Base-by-base conservation (phyloP, 2,888 invertebrate species). In the Ypsolopha sequella region DNA sequence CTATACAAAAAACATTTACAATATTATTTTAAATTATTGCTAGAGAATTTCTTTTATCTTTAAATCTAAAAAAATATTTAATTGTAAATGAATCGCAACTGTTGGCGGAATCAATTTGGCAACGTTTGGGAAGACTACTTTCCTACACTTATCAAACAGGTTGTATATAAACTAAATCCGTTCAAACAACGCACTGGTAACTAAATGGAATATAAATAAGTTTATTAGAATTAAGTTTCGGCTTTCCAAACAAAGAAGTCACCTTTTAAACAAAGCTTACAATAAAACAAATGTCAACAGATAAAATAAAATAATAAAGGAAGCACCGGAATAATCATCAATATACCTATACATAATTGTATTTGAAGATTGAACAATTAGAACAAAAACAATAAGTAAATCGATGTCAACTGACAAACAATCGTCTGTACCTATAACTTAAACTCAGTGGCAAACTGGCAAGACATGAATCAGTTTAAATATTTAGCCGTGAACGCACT, bases 1-100 rank as follows among this genome's bases (percentile, higher is more conserved):
- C 80, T 82, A 85, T 85, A 86, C 82, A 85, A 81, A 73, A 78
- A 84, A 80, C 79, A 85, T 86, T 85, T 85, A 86, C 85, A 85
- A 74, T 66, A 64, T 63, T 76, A 78, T 73, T 65, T 72, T 71
- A 77, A 80, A 77, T 86, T 84, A 85, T 85, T 85, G 85, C 85
- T 85, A 85, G 68, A 80, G 80, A 85, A 80, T 84, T 82, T 81
- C 69, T 70, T 84, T 86, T 82, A 82, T 81, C 62, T 67, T 79
- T 82, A 82, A 63, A 34, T n/a, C 41, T 38, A 49, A 47, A 38
- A 62, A 61, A 76, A 68, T 65, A 61, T 72, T 74, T 76, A 73
- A 73, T 78, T 70, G 71, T 76, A 50, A 43, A 36, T 48, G 76
- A 73, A 73, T 78, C 80, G 79, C 80, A 79, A 78, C 66, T 76